These are phyloP conservation scores for Myzus persicae DNA, from an alignment of 1,140 invertebrate species.

Conservation along the genomic window DNA sequence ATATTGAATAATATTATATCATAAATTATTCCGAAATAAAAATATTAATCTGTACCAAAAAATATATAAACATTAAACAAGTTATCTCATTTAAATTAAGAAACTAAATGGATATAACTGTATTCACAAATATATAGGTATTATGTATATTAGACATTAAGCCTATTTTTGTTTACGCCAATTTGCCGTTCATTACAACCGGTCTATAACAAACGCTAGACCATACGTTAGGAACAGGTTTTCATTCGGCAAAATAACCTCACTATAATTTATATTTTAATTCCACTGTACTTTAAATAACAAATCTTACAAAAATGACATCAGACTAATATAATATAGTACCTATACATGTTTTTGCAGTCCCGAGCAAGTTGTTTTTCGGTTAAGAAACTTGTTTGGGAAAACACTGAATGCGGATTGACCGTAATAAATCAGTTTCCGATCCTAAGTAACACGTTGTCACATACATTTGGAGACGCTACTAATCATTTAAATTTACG, in stretches of 20 bases:
- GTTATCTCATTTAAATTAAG: background rate
- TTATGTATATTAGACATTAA: background rate
- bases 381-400: constrained; percentile 14
- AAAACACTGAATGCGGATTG: background rate
- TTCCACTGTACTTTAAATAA: background rate
- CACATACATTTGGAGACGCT: background rate
- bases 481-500: background rate
- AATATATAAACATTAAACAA: background rate
- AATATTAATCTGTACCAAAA: background rate
- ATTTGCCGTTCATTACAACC: background rate
- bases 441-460: background rate
- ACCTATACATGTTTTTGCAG: background rate
- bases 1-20: background rate
- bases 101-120: constrained; percentile 31
- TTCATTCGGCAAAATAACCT: constrained; percentile 10
- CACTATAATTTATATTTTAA: constrained; percentile 5
- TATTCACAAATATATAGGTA: background rate
- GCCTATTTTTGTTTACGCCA: constrained; percentile 29
- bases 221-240: background rate
- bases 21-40: background rate
- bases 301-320: constrained; percentile 27
- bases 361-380: background rate
- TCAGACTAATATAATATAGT: background rate
- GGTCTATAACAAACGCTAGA: background rate
- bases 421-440: background rate